A percentile compares a stretch with the other conserved stretches of the same genome.
These are phyloP conservation scores for Salmo trutta DNA, from an alignment of 2,797 vertebrate species.

Conservation along the genomic window DNA sequence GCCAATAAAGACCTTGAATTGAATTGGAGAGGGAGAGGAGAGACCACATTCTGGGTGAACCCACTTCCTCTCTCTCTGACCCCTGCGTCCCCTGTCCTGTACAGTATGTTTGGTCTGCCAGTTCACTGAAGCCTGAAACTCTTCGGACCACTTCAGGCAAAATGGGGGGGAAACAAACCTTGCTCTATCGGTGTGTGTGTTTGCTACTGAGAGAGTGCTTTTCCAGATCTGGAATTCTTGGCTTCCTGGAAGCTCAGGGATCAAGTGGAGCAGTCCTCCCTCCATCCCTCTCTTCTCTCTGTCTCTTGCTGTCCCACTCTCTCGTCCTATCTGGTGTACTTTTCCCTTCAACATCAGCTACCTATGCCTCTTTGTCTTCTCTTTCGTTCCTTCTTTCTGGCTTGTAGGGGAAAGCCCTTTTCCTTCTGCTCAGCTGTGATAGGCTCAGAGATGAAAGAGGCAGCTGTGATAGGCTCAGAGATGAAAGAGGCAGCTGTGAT, in stretches of 20 bases:
- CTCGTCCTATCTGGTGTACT: not conserved
- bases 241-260: constrained; percentile 68
- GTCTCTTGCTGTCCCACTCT: no score
- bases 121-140: constrained; percentile 30
- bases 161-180: constrained; percentile 26
- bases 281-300: not conserved
- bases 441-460: no score
- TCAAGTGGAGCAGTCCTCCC: constrained; percentile 67
- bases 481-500: not conserved
- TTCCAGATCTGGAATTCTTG: constrained; percentile 70
- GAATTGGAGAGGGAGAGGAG: constrained; percentile 19
- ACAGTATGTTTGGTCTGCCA: constrained; percentile 48
- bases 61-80: constrained; percentile 68
- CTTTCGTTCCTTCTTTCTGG: not conserved
- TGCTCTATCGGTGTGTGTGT: constrained; percentile 37
- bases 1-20: no score
- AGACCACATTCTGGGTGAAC: constrained; percentile 69
- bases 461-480: not conserved
- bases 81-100: constrained; percentile 56
- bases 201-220: constrained; percentile 47
- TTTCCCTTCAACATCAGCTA: not conserved
- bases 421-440: not conserved
- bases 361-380: not conserved
- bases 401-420: not conserved
- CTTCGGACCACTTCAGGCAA: constrained; percentile 36